These are phyloP conservation scores for Euphonia xanthogaster DNA, from an alignment of 2,797 vertebrate genomes.

Conservation along the genomic window DNA sequence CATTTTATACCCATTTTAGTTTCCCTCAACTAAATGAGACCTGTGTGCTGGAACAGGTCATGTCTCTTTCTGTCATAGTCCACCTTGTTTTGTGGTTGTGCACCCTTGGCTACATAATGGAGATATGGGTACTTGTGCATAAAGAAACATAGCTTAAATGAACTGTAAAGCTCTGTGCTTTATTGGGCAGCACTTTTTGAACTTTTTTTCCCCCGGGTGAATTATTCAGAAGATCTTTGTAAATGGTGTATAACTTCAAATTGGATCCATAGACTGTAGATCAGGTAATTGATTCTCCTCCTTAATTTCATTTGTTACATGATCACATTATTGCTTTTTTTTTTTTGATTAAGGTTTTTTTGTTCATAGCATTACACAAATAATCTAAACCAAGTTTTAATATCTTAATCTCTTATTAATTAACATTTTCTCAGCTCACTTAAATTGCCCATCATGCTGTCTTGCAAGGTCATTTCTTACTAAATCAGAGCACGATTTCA, in stretches of 20 bases:
- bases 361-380: background rate
- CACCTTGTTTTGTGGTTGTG: constrained; percentile 63
- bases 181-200: constrained; percentile 46
- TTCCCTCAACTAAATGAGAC: constrained; percentile 34
- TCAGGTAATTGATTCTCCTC: constrained; percentile 25
- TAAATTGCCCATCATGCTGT: background rate
- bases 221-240: constrained; percentile 44
- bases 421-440: background rate
- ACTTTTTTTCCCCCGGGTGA: background rate
- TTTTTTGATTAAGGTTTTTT: background rate
- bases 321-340: background rate
- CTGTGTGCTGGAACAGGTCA: constrained; percentile 63
- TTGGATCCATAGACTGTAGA: background rate
- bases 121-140: constrained; percentile 55
- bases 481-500: background rate
- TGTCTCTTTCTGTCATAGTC: constrained; percentile 63
- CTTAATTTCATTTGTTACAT: constrained; percentile 15
- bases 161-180: constrained; percentile 58
- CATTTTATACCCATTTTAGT: constrained; percentile 54
- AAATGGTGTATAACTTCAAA: constrained; percentile 58
- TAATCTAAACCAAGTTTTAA: background rate
- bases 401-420: background rate
- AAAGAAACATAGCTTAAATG: constrained; percentile 64
- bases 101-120: constrained; percentile 53
- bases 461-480: constrained; percentile 21